phyloP scores from a whole-genome alignment of 2,797 vertebrate species.

The Gadopsis bispinosus region DNA sequence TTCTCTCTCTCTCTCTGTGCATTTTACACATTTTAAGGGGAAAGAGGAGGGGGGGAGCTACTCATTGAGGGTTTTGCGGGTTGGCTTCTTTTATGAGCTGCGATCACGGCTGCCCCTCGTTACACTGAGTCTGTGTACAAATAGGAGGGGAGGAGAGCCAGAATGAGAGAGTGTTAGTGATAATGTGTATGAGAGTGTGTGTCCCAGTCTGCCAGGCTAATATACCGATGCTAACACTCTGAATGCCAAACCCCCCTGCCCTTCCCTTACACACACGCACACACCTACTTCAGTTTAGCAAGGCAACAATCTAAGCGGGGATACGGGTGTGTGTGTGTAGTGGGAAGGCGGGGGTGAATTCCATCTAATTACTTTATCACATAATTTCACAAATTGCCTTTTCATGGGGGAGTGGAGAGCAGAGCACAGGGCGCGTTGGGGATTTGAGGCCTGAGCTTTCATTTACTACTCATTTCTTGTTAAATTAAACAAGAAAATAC shows the following conservation, averaged over 20 bases:
- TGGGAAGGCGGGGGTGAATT: slow-evolving; percentile 83
- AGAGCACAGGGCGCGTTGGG: slow-evolving; percentile 91
- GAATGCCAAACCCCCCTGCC: slow-evolving; percentile 55
- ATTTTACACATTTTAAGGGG: slow-evolving; percentile 86
- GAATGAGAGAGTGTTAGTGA: slow-evolving; percentile 73
- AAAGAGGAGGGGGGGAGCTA: slow-evolving; percentile 54
- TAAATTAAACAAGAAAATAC: slow-evolving; percentile 98
- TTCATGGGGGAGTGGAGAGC: slow-evolving; percentile 96
- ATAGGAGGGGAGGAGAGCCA: slow-evolving; percentile 93
- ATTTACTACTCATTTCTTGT: slow-evolving; percentile 97
- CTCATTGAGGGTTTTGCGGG: slow-evolving; percentile 88
- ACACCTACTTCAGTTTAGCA: slow-evolving; percentile 79
- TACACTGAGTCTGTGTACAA: slow-evolving; percentile 93
- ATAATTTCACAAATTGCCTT: slow-evolving; percentile 99
- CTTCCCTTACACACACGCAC: slow-evolving; percentile 29
- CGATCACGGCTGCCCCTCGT: slow-evolving; percentile 93
- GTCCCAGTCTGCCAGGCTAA: slow-evolving; percentile 86
- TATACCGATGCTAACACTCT: slow-evolving; percentile 80
- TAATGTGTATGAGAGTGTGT: slow-evolving; percentile 74
- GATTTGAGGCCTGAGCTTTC: slow-evolving; percentile 93
- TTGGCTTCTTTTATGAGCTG: slow-evolving; percentile 93
- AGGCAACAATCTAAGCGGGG: slow-evolving; percentile 90
- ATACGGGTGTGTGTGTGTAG: slow-evolving; percentile 54
- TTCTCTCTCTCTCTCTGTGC: slow-evolving; percentile 85
- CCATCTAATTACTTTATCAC: slow-evolving; percentile 99